Base-by-base conservation (phyloP, 2,888 invertebrate genomes). In the Malacosoma neustria region DNA sequence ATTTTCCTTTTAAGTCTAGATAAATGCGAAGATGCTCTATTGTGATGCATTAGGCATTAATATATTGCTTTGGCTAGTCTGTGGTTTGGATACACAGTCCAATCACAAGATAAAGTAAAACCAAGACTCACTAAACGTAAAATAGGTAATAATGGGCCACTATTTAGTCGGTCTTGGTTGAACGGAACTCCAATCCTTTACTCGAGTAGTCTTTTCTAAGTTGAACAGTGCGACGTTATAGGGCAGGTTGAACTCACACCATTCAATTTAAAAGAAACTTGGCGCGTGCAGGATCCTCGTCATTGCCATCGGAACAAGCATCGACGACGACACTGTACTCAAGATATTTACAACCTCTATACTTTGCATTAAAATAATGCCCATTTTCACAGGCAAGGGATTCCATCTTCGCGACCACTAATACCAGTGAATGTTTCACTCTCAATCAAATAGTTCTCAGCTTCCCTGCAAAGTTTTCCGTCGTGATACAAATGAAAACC, bases 351-450 rank as follows among this genome's bases (percentile, higher is more conserved):
- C 92, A 92, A 93, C 92, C 90, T 93, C 93, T 93, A 93, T 93
- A 93, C 93, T 93, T 93, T 93, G 93, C 93, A 93, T 91, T 90
- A 92, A 93, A 93, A 89, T 92, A 93, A 93, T 93, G 92, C 91
- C 90, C 90, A 91, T 92, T 92, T 91, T 91, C 90, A 89, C 87
- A 87, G 87, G 87, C 85, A 86, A 85, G 84, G 85, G 82, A 82
- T 82, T 80, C 82, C 76, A 81, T 77, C 81, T 73, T 66, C 82
- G 70, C 79, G 71, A 73, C 72, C 81, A 61, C 76, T 69, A 70
- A 67, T 66, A 72, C 69, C 81, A 80, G 84, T 81, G 81, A 82
- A 63, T 66, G 61, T 64, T 70, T 76, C 74, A 80, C 75, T 70
- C 75, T 70, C 81, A 74, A 70, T 71, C 76, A 66, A 75, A 61